Conservation (phyloP, 2,888 invertebrate species). For the Polyommatus iphigenia region DNA sequence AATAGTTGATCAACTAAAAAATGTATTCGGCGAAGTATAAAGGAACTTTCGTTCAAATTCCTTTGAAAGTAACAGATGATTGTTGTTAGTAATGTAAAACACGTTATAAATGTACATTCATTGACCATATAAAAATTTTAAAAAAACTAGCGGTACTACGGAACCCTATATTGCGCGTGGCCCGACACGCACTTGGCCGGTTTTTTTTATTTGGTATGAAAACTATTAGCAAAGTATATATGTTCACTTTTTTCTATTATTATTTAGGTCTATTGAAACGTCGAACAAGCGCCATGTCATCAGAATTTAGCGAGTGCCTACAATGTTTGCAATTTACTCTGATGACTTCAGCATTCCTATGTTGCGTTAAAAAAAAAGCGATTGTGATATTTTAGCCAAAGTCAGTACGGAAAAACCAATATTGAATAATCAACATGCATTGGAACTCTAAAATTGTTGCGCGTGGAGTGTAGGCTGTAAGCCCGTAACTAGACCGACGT, state of each 20-base stretch:
- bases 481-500: background rate
- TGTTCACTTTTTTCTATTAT: background rate
- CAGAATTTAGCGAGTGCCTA: background rate
- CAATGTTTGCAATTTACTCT: constrained; percentile 1
- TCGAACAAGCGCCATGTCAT: background rate
- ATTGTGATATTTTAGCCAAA: constrained; percentile 23
- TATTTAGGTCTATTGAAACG: background rate
- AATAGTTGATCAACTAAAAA: no score
- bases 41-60: no score
- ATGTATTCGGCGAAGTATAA: no score
- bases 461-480: background rate
- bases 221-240: no score
- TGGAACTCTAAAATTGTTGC: constrained; percentile 1
- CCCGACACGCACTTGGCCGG: no score
- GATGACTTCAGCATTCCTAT: constrained; percentile 19
- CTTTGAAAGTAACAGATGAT: no score
- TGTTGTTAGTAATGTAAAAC: no score
- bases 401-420: background rate
- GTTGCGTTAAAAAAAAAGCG: constrained; percentile 14
- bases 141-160: no score
- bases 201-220: no score
- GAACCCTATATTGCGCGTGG: no score
- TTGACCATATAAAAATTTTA: no score
- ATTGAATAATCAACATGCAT: constrained; percentile 28
- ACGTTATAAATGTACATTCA: no score